A percentile compares a stretch with the other conserved stretches of the same genome.
phyloP scores from a whole-genome alignment of 2,797 vertebrate species.

The Rhodeus uyekii region DNA sequence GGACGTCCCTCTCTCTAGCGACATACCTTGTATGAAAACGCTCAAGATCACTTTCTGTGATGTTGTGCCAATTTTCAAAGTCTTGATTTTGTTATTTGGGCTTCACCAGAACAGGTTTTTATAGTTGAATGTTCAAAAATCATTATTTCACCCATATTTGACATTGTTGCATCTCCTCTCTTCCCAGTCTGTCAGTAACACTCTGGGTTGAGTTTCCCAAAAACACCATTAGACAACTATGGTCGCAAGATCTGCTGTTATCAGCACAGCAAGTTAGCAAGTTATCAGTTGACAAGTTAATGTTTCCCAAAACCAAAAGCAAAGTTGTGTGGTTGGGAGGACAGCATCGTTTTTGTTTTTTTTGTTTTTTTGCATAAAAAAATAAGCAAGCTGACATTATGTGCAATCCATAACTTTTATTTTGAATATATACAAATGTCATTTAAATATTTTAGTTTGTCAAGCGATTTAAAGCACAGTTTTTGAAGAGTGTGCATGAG shows the following conservation, averaged over 20 bases:
- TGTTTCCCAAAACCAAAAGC: no score
- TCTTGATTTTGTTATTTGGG: background rate
- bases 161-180: background rate
- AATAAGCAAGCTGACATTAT: no score
- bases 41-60: background rate
- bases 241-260: no score
- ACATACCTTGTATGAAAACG: conserved; percentile 81
- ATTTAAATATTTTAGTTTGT: no score
- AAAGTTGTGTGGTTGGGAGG: background rate
- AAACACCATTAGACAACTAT: background rate
- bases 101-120: background rate
- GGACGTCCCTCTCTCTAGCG: conserved; percentile 85
- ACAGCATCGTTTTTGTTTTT: no score
- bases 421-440: no score
- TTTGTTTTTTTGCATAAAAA: no score
- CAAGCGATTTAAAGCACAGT: no score
- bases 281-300: no score
- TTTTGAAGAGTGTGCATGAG: no score
- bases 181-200: background rate
- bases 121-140: background rate
- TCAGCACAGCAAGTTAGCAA: no score
- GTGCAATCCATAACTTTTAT: no score
- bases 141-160: background rate
- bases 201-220: background rate
- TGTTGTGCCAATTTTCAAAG: background rate